Evolutionary conservation across 2,888 invertebrate species (phyloP).

Genomic region (Myopa testacea): DNA sequence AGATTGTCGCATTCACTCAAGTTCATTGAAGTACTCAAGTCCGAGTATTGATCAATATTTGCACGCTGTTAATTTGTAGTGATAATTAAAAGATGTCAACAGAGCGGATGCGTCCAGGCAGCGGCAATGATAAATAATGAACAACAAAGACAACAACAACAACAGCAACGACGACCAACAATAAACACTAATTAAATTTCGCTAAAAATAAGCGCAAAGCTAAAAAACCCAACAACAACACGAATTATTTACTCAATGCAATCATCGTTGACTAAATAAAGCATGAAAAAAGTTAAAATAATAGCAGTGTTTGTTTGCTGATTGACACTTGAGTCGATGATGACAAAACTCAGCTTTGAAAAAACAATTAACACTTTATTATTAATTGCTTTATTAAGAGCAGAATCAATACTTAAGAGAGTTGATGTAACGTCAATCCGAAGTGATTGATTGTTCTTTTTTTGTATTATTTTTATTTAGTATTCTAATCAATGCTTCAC

Average conservation of each 20-base stretch:
- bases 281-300: neutral
- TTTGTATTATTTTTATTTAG: too few species aligned
- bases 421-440: too few species aligned
- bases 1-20: too few species aligned
- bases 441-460: too few species aligned
- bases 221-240: neutral
- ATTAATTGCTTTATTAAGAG: neutral
- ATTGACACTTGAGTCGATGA: too few species aligned
- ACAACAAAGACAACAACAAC: neutral
- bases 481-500: too few species aligned
- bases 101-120: too few species aligned
- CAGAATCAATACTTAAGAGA: too few species aligned
- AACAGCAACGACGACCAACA: neutral
- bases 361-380: constrained; percentile 9
- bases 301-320: neutral
- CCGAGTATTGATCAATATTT: constrained; percentile 14
- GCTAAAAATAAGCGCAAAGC: neutral
- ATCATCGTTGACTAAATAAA: constrained; percentile 7
- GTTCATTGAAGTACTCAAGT: too few species aligned
- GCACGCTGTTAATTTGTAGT: neutral
- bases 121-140: too few species aligned
- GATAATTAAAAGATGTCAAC: too few species aligned
- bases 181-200: neutral
- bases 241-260: neutral
- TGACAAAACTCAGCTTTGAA: neutral